A percentile compares a stretch with the other conserved stretches of the same genome.
These are phyloP conservation scores for Uropetala carovei DNA, from an alignment of 2,888 invertebrate species.

Conservation along the genomic window DNA sequence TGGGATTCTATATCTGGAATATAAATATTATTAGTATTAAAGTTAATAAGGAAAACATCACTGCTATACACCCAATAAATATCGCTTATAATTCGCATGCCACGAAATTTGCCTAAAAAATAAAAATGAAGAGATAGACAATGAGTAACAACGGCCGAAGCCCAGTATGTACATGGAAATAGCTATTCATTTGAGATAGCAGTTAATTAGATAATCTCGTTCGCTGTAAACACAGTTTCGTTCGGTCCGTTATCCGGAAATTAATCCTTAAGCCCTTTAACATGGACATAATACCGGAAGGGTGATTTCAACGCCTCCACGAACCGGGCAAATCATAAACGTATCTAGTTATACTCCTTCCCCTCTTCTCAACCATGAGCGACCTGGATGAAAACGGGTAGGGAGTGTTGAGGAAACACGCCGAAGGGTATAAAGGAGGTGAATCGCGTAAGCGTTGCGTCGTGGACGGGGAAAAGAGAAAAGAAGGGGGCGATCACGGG, in stretches of 20 bases:
- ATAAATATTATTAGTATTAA: too few species aligned
- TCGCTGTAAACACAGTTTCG: too few species aligned
- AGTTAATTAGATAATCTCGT: too few species aligned
- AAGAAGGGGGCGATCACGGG: not conserved
- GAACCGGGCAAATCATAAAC: not conserved
- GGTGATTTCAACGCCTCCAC: slow-evolving; percentile 21
- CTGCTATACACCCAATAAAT: too few species aligned
- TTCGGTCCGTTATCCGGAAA: not conserved
- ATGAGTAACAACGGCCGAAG: too few species aligned
- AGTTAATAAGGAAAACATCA: too few species aligned
- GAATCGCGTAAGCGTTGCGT: not conserved
- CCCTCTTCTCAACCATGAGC: not conserved
- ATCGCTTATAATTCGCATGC: too few species aligned
- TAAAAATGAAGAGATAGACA: too few species aligned
- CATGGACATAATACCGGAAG: not conserved
- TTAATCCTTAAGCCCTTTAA: not conserved
- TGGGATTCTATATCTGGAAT: too few species aligned
- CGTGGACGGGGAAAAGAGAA: not conserved
- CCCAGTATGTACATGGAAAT: too few species aligned
- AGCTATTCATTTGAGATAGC: too few species aligned
- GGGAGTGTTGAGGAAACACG: not conserved
- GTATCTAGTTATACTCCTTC: not conserved
- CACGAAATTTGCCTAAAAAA: too few species aligned
- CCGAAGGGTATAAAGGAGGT: not conserved
- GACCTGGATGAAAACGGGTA: not conserved